Evolutionary conservation across 1,140 invertebrate species (phyloP).

Genomic region (Saxidomus purpurata): DNA sequence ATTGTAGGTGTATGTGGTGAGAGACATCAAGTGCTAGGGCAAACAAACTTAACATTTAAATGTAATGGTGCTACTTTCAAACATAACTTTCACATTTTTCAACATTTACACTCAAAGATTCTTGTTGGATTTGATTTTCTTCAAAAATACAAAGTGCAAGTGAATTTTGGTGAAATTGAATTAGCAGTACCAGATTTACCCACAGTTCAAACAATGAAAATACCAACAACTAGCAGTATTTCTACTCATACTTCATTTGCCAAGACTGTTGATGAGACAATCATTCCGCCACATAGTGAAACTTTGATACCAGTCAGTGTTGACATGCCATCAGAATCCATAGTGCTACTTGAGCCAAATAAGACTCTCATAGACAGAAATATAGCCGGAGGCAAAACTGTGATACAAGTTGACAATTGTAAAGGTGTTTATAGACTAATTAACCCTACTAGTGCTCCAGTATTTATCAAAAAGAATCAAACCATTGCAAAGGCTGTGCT

Average conservation of each 20-base stretch:
- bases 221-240: neutral
- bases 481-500: neutral
- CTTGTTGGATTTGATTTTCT: neutral
- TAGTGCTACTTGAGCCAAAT: neutral
- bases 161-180: neutral
- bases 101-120: constrained; percentile 5
- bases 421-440: constrained; percentile 6
- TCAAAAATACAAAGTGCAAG: neutral
- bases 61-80: neutral
- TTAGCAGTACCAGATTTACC: neutral
- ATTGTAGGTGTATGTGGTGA: neutral
- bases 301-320: too few relatives aligned
- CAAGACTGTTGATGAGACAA: neutral
- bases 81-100: neutral
- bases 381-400: neutral
- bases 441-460: constrained; percentile 8
- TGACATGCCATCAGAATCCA: neutral
- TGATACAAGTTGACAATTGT: neutral
- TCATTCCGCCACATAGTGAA: neutral
- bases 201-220: neutral
- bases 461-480: neutral
- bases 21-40: neutral
- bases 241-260: neutral
- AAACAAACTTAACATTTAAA: neutral
- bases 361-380: neutral